Conservation (phyloP, 2,113 vertebrate genomes). For the Neodontobutis hainanensis region DNA sequence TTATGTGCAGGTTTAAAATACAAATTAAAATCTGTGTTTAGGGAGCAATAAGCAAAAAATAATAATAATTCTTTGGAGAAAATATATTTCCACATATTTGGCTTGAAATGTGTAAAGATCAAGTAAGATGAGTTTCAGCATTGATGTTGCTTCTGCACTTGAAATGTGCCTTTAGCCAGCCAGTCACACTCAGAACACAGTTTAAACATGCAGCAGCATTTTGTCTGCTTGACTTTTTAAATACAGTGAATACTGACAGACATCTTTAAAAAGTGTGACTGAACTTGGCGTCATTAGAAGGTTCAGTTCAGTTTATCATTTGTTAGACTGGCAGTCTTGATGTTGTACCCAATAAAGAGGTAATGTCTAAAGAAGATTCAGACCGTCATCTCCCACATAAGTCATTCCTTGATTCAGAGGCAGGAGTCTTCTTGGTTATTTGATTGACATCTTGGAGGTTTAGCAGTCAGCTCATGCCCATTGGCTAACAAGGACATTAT, state of each 20-base stretch:
- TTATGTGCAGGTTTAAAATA: constrained; percentile 66
- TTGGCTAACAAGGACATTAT: constrained; percentile 20
- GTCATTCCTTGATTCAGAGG: constrained; percentile 3
- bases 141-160: constrained; percentile 31
- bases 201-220: constrained; percentile 46
- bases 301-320: constrained; percentile 11
- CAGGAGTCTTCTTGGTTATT: not conserved
- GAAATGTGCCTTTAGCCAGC: constrained; percentile 21
- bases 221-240: not conserved
- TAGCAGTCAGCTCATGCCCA: constrained; percentile 5
- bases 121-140: constrained; percentile 36
- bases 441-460: constrained; percentile 32
- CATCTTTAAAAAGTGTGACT: constrained; percentile 30
- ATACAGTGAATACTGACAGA: constrained; percentile 13
- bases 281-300: constrained; percentile 32
- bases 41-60: constrained; percentile 36
- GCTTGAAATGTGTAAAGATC: constrained; percentile 64
- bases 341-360: constrained; percentile 4
- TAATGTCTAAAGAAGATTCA: constrained; percentile 20
- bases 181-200: constrained; percentile 48
- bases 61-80: constrained; percentile 68
- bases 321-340: constrained; percentile 27
- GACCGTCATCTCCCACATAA: not conserved
- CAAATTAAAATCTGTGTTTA: constrained; percentile 44
- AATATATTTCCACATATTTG: constrained; percentile 65